Conservation (phyloP, 1,140 invertebrate genomes). For the Drosophila nigromelanica region DNA sequence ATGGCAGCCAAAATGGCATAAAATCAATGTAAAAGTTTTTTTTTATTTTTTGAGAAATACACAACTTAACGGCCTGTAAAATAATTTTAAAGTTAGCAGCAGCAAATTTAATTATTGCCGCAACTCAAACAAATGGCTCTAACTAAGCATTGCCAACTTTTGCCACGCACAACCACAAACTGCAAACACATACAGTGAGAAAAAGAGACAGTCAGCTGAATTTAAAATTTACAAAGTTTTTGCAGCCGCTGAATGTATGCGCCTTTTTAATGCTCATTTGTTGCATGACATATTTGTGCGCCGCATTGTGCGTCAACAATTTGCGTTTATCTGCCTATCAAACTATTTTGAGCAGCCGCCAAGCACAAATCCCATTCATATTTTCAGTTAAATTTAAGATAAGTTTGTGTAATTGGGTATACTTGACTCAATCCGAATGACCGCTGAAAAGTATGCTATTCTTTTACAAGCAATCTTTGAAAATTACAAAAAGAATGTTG, state of each 20-base stretch:
- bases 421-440: background rate
- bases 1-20: conserved; percentile 43
- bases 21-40: conserved; percentile 56
- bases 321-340: conserved; percentile 10
- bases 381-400: background rate
- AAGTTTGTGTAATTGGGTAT: background rate
- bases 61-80: conserved; percentile 49
- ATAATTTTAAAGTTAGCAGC: conserved; percentile 52
- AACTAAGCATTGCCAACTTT: conserved; percentile 62
- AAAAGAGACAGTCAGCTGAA: background rate
- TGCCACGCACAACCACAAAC: background rate
- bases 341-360: conserved; percentile 2
- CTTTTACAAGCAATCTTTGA: background rate
- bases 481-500: too few relatives aligned
- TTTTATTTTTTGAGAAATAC: conserved; percentile 2
- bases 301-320: conserved; percentile 10
- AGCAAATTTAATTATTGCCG: conserved; percentile 61
- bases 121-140: conserved; percentile 71
- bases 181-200: background rate
- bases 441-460: background rate
- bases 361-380: background rate
- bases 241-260: conserved; percentile 58
- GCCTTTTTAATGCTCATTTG: conserved; percentile 65
- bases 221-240: conserved; percentile 50
- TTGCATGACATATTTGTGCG: conserved; percentile 29